Conservation (phyloP, 2,888 invertebrate genomes). For the Temnothorax unifasciatus region DNA sequence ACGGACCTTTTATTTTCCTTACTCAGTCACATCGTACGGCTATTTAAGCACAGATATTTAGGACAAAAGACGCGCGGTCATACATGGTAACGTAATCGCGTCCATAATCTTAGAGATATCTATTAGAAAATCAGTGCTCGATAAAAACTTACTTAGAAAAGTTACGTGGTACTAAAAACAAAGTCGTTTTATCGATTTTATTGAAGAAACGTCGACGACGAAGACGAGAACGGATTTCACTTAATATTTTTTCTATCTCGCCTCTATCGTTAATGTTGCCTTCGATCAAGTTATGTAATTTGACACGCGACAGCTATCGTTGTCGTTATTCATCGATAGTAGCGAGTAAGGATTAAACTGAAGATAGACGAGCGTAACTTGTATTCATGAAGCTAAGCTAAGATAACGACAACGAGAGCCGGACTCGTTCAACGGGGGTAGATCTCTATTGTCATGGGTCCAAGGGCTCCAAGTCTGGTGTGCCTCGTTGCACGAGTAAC, state of each 20-base stretch:
- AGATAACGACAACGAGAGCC: constrained; percentile 41
- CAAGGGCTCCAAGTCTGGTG: constrained; percentile 93
- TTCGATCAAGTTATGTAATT: constrained; percentile 24
- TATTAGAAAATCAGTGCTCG: constrained; percentile 50
- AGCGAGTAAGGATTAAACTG: neutral
- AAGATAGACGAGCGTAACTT: neutral
- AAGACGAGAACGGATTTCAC: neutral
- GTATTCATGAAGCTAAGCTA: neutral
- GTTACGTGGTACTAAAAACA: constrained; percentile 47
- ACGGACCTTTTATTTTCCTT: constrained; percentile 32
- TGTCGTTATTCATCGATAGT: constrained; percentile 34
- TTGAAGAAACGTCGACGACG: constrained; percentile 8
- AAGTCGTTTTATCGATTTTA: constrained; percentile 7
- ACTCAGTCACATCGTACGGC: constrained; percentile 25
- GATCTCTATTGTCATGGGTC: constrained; percentile 88
- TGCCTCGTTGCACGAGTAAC: constrained; percentile 94
- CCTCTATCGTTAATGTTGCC: constrained; percentile 26
- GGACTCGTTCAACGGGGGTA: constrained; percentile 32
- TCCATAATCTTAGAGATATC: constrained; percentile 3
- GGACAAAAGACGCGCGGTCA: constrained; percentile 2
- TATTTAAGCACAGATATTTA: constrained; percentile 24
- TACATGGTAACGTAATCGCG: constrained; percentile 27
- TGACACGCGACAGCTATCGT: constrained; percentile 8
- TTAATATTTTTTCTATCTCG: neutral
- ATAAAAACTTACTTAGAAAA: constrained; percentile 62